phyloP scores from a whole-genome alignment of 2,888 invertebrate species.

The Diabrotica balteata region DNA sequence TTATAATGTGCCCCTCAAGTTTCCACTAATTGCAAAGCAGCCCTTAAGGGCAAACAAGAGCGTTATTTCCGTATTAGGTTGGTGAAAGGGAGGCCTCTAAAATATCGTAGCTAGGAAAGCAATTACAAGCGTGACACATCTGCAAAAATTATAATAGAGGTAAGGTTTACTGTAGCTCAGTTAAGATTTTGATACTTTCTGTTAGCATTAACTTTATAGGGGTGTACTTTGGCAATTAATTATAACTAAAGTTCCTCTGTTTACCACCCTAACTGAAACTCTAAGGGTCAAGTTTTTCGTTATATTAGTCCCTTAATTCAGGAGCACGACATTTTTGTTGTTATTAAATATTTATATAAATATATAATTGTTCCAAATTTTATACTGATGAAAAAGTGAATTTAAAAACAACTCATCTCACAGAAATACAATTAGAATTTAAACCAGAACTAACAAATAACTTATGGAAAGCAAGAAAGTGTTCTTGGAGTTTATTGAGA shows the following conservation, averaged over 20 bases:
- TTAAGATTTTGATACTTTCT: constrained; percentile 4
- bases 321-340: too few relatives aligned
- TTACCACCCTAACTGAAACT: neutral
- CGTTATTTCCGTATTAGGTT: constrained; percentile 30
- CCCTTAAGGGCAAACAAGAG: constrained; percentile 30
- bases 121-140: constrained; percentile 9
- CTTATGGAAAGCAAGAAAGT: too few relatives aligned
- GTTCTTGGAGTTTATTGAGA: too few relatives aligned
- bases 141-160: constrained; percentile 5
- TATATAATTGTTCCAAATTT: too few relatives aligned
- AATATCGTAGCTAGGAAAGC: constrained; percentile 9
- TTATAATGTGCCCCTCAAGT: constrained; percentile 30
- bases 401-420: too few relatives aligned
- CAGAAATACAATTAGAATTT: too few relatives aligned
- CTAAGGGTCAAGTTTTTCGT: too few relatives aligned
- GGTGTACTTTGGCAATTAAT: constrained; percentile 6
- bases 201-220: constrained; percentile 1
- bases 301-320: too few relatives aligned
- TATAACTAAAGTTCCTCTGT: neutral
- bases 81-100: constrained; percentile 19
- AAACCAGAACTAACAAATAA: too few relatives aligned
- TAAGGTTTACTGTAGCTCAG: constrained; percentile 1
- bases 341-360: too few relatives aligned
- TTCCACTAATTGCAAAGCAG: constrained; percentile 28
- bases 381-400: too few relatives aligned